These are phyloP conservation scores for Temnopleurus reevesii DNA, from an alignment of 53 echinoderm and acorn worm species.

Conservation along the genomic window DNA sequence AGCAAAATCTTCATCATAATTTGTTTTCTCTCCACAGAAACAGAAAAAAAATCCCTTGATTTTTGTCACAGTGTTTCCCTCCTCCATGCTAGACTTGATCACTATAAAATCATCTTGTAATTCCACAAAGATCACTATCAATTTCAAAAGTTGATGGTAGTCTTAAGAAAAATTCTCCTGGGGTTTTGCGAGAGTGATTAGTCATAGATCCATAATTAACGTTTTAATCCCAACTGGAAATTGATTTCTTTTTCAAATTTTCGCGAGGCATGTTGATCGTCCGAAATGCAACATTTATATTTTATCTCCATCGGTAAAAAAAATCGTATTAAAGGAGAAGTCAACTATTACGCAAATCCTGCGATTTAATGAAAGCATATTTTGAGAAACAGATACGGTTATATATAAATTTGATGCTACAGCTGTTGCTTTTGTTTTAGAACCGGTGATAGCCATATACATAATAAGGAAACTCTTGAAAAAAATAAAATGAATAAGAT, in stretches of 20 bases:
- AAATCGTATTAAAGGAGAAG: no score
- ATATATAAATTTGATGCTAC: no score
- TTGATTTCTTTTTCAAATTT: constrained; percentile 2
- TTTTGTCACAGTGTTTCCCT: not conserved
- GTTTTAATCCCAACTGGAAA: not conserved
- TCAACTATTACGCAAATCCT: no score
- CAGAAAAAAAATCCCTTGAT: no score
- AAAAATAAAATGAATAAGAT: no score
- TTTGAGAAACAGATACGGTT: no score
- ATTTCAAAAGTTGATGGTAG: constrained; percentile 26
- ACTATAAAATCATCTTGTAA: not conserved
- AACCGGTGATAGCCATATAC: no score
- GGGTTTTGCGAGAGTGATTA: not conserved
- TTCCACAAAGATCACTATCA: constrained; percentile 26
- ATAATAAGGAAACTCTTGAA: no score
- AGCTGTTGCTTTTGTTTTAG: no score
- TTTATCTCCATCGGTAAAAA: not conserved
- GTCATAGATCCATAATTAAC: constrained; percentile 27
- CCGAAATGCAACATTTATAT: not conserved
- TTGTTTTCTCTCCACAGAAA: no score
- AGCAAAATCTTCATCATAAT: no score
- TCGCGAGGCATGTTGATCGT: not conserved
- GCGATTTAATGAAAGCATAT: no score
- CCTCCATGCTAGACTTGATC: not conserved
- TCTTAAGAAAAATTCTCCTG: not conserved